Percentiles rank a stretch among this genome's conserved stretches.
These are phyloP conservation scores for Clinocottus analis DNA, from an alignment of 2,113 vertebrate genomes.

Conservation along the genomic window DNA sequence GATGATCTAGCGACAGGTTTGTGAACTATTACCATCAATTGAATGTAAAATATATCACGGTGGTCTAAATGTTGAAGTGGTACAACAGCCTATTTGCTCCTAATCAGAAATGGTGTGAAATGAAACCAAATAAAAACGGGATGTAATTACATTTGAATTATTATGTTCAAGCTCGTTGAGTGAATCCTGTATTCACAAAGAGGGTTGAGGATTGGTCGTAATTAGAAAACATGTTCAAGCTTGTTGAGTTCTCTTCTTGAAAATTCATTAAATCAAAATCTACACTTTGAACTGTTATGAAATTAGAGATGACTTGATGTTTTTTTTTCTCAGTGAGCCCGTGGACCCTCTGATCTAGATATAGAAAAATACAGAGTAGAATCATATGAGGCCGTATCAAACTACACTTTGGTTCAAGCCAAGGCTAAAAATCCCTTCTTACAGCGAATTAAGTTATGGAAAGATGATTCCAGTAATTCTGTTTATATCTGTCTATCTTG, in stretches of 20 bases:
- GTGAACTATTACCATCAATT: background rate
- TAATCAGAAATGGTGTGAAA: background rate
- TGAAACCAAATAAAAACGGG: background rate
- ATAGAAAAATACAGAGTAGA: background rate
- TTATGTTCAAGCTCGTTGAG: background rate
- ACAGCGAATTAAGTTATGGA: too few species aligned
- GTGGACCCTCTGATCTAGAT: background rate
- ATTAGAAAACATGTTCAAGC: background rate
- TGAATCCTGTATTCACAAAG: background rate
- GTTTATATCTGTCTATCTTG: background rate
- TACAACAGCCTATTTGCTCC: too few species aligned
- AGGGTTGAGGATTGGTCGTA: background rate
- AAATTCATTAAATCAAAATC: background rate
- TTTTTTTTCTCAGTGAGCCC: background rate
- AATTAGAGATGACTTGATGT: background rate
- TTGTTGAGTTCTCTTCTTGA: background rate
- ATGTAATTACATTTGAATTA: background rate
- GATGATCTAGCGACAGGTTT: background rate
- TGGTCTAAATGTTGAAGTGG: too few species aligned
- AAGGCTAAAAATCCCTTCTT: background rate
- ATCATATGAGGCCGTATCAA: background rate
- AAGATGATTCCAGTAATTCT: background rate
- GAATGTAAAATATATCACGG: background rate
- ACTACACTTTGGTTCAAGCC: background rate
- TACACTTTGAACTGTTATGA: background rate